These are phyloP conservation scores for Paedocypris sp. DNA, from an alignment of 2,113 vertebrate species.

Conservation along the genomic window DNA sequence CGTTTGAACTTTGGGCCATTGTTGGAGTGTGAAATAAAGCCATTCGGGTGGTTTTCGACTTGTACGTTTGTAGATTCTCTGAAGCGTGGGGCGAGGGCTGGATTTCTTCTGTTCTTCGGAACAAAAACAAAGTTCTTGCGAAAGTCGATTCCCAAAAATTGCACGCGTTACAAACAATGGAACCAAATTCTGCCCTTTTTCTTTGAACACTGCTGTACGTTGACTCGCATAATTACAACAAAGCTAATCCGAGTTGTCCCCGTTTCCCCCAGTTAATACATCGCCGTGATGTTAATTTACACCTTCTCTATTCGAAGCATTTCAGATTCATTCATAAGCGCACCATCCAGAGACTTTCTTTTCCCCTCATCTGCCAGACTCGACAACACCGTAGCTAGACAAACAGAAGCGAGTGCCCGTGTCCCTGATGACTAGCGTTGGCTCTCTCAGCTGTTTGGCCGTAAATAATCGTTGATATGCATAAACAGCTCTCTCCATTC, in stretches of 20 bases:
- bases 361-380: slow-evolving; percentile 18
- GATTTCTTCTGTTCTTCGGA: too few species aligned
- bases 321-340: not conserved
- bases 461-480: slow-evolving; percentile 81
- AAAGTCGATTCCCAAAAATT: too few species aligned
- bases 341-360: slow-evolving; percentile 40
- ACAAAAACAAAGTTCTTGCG: too few species aligned
- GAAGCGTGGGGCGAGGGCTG: too few species aligned
- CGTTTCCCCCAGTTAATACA: not conserved
- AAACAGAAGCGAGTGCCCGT: slow-evolving; percentile 25
- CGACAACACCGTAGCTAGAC: slow-evolving; percentile 28
- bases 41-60: too few species aligned
- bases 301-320: not conserved
- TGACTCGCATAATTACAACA: too few species aligned
- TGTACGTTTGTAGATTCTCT: too few species aligned
- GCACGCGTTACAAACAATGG: too few species aligned
- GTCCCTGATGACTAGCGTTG: slow-evolving; percentile 41
- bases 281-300: not conserved
- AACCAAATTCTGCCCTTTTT: too few species aligned
- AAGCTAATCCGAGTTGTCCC: not conserved
- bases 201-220: too few species aligned
- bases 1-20: too few species aligned
- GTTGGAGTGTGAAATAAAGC: too few species aligned
- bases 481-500: slow-evolving; percentile 81
- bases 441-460: slow-evolving; percentile 64